phyloP scores from a whole-genome alignment of 2,797 vertebrate genomes.

The Malurus splendens region DNA sequence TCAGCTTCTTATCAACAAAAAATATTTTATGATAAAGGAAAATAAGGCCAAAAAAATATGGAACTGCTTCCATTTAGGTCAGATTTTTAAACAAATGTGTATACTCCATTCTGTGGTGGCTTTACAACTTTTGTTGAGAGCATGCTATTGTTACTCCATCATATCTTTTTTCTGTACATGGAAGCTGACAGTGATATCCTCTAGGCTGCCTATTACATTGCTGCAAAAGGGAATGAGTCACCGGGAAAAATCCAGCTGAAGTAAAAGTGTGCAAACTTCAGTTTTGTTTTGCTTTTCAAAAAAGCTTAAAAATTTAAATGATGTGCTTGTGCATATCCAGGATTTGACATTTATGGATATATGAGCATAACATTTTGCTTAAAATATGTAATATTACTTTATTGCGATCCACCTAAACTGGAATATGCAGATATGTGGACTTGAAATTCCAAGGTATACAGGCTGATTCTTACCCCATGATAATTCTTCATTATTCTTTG shows the following conservation, averaged over 20 bases:
- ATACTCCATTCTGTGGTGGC: neutral
- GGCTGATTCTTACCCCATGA: neutral
- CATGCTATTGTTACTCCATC: neutral
- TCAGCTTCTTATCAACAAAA: neutral
- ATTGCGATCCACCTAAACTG: neutral
- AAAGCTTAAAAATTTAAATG: neutral
- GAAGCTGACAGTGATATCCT: neutral
- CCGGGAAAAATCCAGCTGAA: neutral
- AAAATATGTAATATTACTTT: neutral
- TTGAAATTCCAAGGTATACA: neutral
- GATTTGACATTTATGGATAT: neutral
- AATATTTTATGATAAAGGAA: neutral
- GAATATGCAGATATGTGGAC: neutral
- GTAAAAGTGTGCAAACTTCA: neutral
- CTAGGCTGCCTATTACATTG: neutral
- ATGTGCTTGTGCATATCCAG: neutral
- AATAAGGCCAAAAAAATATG: neutral
- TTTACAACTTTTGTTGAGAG: neutral
- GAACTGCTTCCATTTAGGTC: neutral
- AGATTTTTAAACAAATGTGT: neutral
- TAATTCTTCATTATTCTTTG: neutral
- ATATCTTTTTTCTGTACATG: neutral
- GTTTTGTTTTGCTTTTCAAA: neutral
- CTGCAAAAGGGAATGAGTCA: neutral
- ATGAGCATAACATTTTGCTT: neutral